Base-by-base conservation (phyloP, 2,797 vertebrate species). In the Sebastes matsubarae region DNA sequence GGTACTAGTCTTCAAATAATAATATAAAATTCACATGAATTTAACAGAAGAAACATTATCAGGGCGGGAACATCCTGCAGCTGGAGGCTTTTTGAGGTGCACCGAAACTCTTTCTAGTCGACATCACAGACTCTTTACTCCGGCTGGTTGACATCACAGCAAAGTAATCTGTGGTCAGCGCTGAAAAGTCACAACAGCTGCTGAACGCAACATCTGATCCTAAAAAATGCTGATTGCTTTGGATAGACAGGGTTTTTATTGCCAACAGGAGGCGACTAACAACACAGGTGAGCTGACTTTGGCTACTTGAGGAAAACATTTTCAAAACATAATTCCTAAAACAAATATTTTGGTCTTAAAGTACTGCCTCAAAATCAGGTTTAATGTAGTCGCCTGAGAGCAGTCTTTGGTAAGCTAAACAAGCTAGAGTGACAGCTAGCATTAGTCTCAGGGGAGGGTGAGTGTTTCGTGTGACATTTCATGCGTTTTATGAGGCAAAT, bases 321-420 rank as follows among this genome's bases (percentile, higher is more conserved):
- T 74, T 61, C 0, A 59, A 68, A 68, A 34, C 7, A 18, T 42
- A 67, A 34, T 20, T 65, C 2, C 29, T 50, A 59, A 74, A 77
- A 79, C 25, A 64, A 16, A 68, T 14, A 22, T 70, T 86, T 79
- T 85, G 61, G 77, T 80, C 20, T 59, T 36, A 4, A 60, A 69
- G 18, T 57, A 13, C 25, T 52, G 20, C 20, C 27, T 14, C 24
- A 58, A 36, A 78, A 46, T 42, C 54, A 30, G 36, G 36, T 59
- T 55, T 25, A 66, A 63, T 58, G 64, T 91, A 91, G 92, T 92
- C 95, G 96, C 95, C 96, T 96, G 96, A 97, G 94, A 94, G 93
- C 92, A 68, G 95, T 97, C 96, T 98, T 98, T 98, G 97, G 97
- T 97, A 93, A 93, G 94, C 90, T 57, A 75, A 77, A 83, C 69